Base-by-base conservation (phyloP, 2,113 vertebrate species). In the Rana temporaria region DNA sequence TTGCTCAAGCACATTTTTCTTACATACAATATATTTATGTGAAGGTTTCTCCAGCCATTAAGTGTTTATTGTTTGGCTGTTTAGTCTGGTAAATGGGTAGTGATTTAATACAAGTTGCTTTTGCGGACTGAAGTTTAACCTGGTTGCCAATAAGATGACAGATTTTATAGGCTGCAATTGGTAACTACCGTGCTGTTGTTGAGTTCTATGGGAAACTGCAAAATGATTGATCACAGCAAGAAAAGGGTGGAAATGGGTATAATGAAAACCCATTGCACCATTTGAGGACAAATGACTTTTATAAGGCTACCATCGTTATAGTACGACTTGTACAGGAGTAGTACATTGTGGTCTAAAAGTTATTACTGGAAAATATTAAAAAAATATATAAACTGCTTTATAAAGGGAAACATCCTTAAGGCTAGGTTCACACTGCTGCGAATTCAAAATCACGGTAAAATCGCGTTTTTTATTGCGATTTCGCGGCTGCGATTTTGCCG, bases 181-280 rank as follows among this genome's bases (percentile, higher is more conserved):
- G 38, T 63, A 7, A 60, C 16, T 76, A 62, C 57, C 17, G 59
- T 76, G 20, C 57, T 42, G 30, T 63, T 76, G 24, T 20, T 56
- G 22, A 8, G 24, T 60, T 22, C 19, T 42, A 15, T 30, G 20
- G 72, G 59, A 76, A 42, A 32, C 42, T 63, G 59, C 42, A 19
- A 62, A 76, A 48, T 76, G 73, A 73, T 73, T 73, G 70, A 73
- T 73, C 70, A n/a, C 70, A 73, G 26, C 53, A 73, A 52, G 70
- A 73, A 73, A 30, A 73, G 30, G 53, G 70, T 73, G 19, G 70
- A 73, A 73, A 57, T 17, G 55, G 55, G 70, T 16, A 17, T 73
- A 73, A 73, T 73, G 55, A 73, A 73, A 73, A 52, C 4, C 70
- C 11, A 12, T 24, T n/a, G 53, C 53, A 57, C 70, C 32, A 24